phyloP scores from a whole-genome alignment of 2,113 vertebrate species.

The Machaerirhynchus nigripectus region DNA sequence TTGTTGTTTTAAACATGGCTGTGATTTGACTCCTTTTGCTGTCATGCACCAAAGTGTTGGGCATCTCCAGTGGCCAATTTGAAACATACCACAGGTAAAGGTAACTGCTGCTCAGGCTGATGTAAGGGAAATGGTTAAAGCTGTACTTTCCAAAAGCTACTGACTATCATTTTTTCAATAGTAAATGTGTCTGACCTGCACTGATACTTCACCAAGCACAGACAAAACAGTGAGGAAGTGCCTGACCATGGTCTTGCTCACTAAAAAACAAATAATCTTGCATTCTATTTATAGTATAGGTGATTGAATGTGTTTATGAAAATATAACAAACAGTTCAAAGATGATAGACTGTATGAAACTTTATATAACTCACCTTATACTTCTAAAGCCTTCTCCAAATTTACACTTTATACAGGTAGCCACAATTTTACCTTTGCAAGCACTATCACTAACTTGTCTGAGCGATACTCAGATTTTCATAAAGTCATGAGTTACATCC shows the following conservation, averaged over 20 bases:
- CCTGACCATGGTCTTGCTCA: background rate
- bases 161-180: background rate
- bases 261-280: background rate
- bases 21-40: background rate
- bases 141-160: background rate
- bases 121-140: background rate
- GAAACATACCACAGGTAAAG: background rate
- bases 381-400: background rate
- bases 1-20: background rate
- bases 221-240: background rate
- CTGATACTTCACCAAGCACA: background rate
- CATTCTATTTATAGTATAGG: background rate
- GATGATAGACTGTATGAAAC: background rate
- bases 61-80: background rate
- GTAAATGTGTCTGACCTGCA: background rate
- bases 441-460: background rate
- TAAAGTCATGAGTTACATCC: background rate
- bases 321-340: background rate
- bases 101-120: background rate
- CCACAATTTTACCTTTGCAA: background rate
- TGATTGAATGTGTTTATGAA: background rate
- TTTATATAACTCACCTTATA: background rate
- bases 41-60: background rate
- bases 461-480: background rate
- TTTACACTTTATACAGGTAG: background rate